Percentiles rank a stretch among this genome's conserved stretches.
These are phyloP conservation scores for Taxidea taxus DNA, from an alignment of 2,113 vertebrate genomes.

Conservation along the genomic window DNA sequence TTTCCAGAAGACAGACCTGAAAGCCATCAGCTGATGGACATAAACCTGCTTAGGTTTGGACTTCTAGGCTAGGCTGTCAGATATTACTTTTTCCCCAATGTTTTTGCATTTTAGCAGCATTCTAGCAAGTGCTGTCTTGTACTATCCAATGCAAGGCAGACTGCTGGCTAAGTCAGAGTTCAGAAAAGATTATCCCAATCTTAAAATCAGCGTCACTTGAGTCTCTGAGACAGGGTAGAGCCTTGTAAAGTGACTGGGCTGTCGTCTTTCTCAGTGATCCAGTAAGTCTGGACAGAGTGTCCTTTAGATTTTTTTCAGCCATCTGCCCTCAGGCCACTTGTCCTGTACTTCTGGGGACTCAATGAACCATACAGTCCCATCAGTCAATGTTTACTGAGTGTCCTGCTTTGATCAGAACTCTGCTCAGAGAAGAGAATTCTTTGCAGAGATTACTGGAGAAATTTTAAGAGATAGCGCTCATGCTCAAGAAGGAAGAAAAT, in stretches of 20 bases:
- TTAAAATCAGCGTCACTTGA: neutral
- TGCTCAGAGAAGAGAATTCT: neutral
- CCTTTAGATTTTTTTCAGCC: neutral
- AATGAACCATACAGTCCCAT: neutral
- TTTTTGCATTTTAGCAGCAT: constrained; percentile 21
- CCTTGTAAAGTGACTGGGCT: neutral
- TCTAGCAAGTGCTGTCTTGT: constrained; percentile 30
- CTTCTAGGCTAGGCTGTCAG: neutral
- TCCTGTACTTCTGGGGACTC: neutral
- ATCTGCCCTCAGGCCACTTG: neutral
- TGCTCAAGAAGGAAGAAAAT: neutral
- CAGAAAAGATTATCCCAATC: constrained; percentile 25
- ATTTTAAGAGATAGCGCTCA: neutral
- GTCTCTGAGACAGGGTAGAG: neutral
- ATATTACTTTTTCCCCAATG: neutral
- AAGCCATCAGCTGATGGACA: neutral
- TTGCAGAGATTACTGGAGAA: neutral
- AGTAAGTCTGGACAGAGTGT: neutral
- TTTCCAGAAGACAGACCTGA: neutral
- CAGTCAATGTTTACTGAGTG: neutral
- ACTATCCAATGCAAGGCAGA: neutral
- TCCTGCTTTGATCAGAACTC: neutral
- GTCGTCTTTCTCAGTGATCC: neutral
- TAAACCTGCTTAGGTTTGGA: neutral
- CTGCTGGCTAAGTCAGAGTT: constrained; percentile 38